Base-by-base conservation (phyloP, 2,888 invertebrate species). In the Blastobasis adustella region DNA sequence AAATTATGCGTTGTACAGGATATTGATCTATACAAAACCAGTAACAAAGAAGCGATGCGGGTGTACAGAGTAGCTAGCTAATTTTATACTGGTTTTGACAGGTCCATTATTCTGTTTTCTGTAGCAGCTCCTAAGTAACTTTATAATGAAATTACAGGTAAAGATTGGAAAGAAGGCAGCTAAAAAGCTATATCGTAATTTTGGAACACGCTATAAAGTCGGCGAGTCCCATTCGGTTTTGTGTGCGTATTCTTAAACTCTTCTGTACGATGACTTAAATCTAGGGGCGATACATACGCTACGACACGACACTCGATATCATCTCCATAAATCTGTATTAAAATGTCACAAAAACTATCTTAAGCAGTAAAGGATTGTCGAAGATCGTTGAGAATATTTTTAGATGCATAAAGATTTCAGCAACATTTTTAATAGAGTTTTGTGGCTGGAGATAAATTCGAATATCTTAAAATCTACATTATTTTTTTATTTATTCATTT, bases 141-240 rank as follows among this genome's bases (percentile, higher is more conserved):
- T 23, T 23, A 23, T 23, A 23, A 23, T 23, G 23, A 1, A 2
- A 23, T 77, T 78, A 58, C 60, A 87, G 86, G 80, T 60, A 45
- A 82, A 83, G 65, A 76, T 86, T 45, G 84, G 79, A 23, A 58
- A 66, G n/a, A 73, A 73, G 52, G 76, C 76, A 6, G 75, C 79
- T 4, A 74, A 72, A 5, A 73, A 72, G 44, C 49, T 82, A 3
- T 50, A 58, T 38, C 54, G 67, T 46, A 69, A 75, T 52, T 76
- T 65, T 52, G 79, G 79, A 5, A 82, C 82, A 2, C 49, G 53
- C 0, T 89, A 84, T 56, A 70, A 70, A 57, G 79, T 78, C 40
- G 89, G 87, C 5, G 58, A 80, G 8, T 79, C 89, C 2, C 73
- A 74, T 44, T 79, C 83, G 53, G 64, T 88, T 39, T 61, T 90